Conservation (phyloP, 2,888 invertebrate species). For the Papilio demoleus region DNA sequence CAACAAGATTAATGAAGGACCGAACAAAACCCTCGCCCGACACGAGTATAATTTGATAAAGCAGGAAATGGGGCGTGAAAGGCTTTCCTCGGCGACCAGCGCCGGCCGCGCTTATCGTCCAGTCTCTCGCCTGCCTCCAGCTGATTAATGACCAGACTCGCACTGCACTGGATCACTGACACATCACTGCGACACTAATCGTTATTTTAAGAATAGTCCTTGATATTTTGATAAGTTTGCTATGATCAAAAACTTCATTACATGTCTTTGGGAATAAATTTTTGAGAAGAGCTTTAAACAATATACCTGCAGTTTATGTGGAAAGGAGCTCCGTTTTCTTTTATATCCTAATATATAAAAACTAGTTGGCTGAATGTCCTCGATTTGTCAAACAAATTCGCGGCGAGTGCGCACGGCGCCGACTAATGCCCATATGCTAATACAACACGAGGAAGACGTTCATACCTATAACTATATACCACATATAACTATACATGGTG, state of each 20-base stretch:
- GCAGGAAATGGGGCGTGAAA: slow-evolving; percentile 17
- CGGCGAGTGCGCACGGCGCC: neutral
- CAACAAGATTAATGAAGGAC: neutral
- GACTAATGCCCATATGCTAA: slow-evolving; percentile 4
- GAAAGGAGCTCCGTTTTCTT: slow-evolving; percentile 2
- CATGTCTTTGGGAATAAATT: neutral
- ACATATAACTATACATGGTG: too few species aligned
- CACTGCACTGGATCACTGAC: neutral
- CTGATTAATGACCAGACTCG: neutral
- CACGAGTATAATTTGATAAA: slow-evolving; percentile 14
- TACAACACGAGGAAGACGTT: neutral
- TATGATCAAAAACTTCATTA: too few species aligned
- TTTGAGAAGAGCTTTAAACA: neutral
- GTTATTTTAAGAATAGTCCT: too few species aligned
- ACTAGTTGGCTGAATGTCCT: neutral
- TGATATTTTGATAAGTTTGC: neutral
- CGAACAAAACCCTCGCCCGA: neutral
- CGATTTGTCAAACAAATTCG: neutral
- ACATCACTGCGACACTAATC: too few species aligned
- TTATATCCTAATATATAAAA: neutral
- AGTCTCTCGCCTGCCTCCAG: neutral
- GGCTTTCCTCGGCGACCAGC: neutral
- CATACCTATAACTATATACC: neutral
- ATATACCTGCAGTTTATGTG: too few species aligned
- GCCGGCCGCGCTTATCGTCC: slow-evolving; percentile 6